Evolutionary conservation across 2,113 vertebrate genomes (phyloP), one percentile per base, ranked within the genome.

Genomic region (Phaethornis superciliosus): DNA sequence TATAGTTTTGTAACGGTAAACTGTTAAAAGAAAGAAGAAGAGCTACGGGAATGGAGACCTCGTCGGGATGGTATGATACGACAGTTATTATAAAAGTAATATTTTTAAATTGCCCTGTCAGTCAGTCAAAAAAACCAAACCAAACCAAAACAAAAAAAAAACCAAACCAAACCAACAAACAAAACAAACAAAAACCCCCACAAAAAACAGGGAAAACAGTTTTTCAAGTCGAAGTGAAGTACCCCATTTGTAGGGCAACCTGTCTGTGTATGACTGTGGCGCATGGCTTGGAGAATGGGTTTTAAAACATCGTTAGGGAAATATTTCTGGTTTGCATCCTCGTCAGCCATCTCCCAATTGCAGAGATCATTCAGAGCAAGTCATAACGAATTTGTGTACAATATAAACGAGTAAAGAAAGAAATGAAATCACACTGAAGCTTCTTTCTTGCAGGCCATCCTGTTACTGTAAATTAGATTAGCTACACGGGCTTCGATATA

Each of bases 381-480:
- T 94, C 97, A 86, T 71, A 83, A 93, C 60, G 79, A 94, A 96
- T 97, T 95, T 97, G 88, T 85, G 81, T 81, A 63, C 92, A 96
- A 93, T 80, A 44, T 32, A 72, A 91, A 92, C 1, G 27, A 69
- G 26, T 17, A 37, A 92, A 88, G 72, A 88, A 82, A 94, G 30
- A 81, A 81, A 76, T 63, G 78, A 97, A 97, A 95, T 77, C 76
- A 87, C 86, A 85, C 0, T 83, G 83, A 52, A 76, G 82, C 79
- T 94, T 92, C 64, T 94, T 91, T 88, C 87, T 95, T 84, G 46
- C 92, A 92, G 95, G 93, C 96, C 91, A 82, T 68, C 83, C 94
- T 95, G 97, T 96, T 97, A 95, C 78, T 97, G 97, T 96, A 98
- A 97, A 98, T 98, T 96, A 97, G 98, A 97, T 98, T 97, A 98